Percentiles rank a stretch among this genome's conserved stretches.
phyloP scores from a whole-genome alignment of 2,797 vertebrate genomes.

The Rhinogobio ventralis region DNA sequence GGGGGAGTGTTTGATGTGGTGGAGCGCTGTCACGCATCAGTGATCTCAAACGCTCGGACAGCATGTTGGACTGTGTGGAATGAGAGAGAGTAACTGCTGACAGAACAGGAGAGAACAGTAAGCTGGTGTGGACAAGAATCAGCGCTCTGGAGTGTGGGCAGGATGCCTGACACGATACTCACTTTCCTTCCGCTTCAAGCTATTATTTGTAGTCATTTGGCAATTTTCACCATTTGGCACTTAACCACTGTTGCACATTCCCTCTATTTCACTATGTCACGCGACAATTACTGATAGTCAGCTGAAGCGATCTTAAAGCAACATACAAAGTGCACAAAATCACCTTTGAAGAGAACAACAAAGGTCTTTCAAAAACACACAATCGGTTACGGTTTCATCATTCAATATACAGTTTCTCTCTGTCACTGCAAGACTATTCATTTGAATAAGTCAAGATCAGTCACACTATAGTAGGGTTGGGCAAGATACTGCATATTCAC shows the following conservation, averaged over 20 bases:
- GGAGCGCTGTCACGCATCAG: slow-evolving; percentile 70
- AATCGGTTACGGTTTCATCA: neutral
- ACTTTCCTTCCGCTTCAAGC: slow-evolving; percentile 9
- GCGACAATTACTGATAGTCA: neutral
- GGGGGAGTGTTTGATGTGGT: slow-evolving; percentile 61
- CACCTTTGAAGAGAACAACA: neutral
- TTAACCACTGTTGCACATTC: neutral
- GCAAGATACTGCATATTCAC: neutral
- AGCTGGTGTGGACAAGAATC: slow-evolving; percentile 29
- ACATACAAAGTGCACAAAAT: neutral
- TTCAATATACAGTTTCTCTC: neutral
- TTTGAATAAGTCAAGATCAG: neutral
- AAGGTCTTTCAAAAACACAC: neutral
- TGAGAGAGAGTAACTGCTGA: slow-evolving; percentile 41
- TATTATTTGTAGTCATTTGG: slow-evolving; percentile 2
- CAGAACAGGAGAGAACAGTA: slow-evolving; percentile 44
- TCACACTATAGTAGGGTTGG: neutral
- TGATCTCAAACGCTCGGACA: slow-evolving; percentile 68
- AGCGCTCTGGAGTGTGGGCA: slow-evolving; percentile 11
- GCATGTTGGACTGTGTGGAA: slow-evolving; percentile 41
- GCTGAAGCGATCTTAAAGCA: neutral
- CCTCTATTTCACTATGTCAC: neutral
- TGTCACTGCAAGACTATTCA: neutral
- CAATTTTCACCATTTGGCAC: slow-evolving; percentile 14
- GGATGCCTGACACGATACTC: slow-evolving; percentile 20